Conservation (phyloP, 1,140 invertebrate species). For the Panagrolaimus sp. region DNA sequence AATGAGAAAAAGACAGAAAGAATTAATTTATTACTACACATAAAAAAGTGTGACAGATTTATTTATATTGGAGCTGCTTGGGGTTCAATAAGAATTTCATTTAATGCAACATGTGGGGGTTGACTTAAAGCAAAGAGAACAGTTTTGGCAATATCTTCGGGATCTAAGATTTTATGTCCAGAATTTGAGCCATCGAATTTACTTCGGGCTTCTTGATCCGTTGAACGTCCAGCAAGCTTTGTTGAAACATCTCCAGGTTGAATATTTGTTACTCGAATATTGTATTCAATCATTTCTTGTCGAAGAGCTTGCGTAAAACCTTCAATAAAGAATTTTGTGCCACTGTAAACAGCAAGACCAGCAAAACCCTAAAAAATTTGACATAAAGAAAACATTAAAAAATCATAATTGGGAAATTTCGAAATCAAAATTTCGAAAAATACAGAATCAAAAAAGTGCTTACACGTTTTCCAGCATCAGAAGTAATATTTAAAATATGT, state of each 20-base stretch:
- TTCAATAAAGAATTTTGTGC: constrained; percentile 63
- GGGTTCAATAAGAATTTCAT: constrained; percentile 63
- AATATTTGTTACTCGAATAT: constrained; percentile 61
- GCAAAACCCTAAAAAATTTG: constrained; percentile 60
- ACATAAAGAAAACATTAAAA: background rate
- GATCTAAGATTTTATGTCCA: constrained; percentile 61
- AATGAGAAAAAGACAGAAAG: too few species aligned
- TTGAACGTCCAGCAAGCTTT: constrained; percentile 58
- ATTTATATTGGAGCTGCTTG: constrained; percentile 60
- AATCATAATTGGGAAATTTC: constrained; percentile 1
- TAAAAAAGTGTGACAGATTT: background rate
- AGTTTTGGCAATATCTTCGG: constrained; percentile 61
- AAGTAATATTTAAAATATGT: constrained; percentile 62
- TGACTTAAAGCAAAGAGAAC: constrained; percentile 61
- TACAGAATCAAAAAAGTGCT: constrained; percentile 7
- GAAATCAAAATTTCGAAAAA: constrained; percentile 10
- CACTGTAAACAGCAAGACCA: constrained; percentile 62
- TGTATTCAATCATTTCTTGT: constrained; percentile 59
- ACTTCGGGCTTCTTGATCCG: constrained; percentile 60
- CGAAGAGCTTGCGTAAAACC: constrained; percentile 61
- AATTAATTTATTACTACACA: too few species aligned
- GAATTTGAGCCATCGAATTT: constrained; percentile 55
- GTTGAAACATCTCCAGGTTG: constrained; percentile 63
- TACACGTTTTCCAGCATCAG: constrained; percentile 62
- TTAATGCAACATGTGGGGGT: constrained; percentile 61